Evolutionary conservation across 2,113 vertebrate genomes (phyloP).

Genomic region (Poeciliopsis occidentalis): DNA sequence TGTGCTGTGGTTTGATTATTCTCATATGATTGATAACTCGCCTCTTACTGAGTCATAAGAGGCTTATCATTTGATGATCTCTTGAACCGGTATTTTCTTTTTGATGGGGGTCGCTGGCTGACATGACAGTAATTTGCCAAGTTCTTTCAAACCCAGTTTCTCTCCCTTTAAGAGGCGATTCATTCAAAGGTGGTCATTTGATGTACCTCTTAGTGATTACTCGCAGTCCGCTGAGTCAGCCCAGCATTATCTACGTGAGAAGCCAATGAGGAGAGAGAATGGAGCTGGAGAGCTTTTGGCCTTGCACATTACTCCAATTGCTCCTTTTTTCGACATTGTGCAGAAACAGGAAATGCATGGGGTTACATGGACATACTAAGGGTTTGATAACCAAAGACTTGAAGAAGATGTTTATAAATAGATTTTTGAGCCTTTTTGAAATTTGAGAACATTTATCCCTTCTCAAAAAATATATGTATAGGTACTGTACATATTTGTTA

Average conservation of each 20-base stretch:
- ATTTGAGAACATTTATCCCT: background rate
- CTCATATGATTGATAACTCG: background rate
- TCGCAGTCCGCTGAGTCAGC: background rate
- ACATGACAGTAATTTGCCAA: background rate
- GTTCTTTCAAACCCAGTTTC: background rate
- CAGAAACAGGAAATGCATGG: constrained; percentile 20
- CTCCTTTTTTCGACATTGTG: constrained; percentile 1
- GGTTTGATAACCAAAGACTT: background rate
- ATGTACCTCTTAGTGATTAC: constrained; percentile 4
- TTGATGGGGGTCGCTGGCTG: background rate
- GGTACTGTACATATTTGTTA: too few species aligned
- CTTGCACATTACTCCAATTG: constrained; percentile 7
- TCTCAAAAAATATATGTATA: too few species aligned
- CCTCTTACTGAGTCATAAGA: background rate
- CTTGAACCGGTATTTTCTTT: background rate
- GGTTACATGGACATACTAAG: constrained; percentile 5
- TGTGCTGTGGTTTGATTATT: background rate
- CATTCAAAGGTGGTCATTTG: background rate
- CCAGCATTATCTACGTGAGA: background rate
- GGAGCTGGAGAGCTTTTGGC: background rate
- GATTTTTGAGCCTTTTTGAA: background rate
- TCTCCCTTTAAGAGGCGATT: background rate
- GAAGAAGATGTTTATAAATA: background rate
- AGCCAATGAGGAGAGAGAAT: constrained; percentile 8
- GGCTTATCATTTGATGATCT: background rate